Percentiles rank a stretch among this genome's conserved stretches.
Conservation (phyloP, 1,140 invertebrate species). For the Lepeophtheirus salmonis region DNA sequence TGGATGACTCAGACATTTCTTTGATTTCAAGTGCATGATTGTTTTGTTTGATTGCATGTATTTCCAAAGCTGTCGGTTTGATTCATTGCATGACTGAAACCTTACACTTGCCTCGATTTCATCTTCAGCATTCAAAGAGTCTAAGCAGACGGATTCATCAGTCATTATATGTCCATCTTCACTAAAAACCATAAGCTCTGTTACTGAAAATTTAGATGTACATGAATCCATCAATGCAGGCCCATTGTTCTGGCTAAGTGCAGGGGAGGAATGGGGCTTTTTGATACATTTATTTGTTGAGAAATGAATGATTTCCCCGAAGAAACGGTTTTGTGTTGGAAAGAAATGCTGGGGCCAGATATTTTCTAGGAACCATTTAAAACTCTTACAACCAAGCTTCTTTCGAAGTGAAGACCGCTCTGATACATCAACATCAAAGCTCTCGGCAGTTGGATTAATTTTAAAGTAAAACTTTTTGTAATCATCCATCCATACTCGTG, state of each 20-base stretch:
- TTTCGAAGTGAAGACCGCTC: slow-evolving; percentile 51
- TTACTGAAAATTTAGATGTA: slow-evolving; percentile 29
- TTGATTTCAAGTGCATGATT: slow-evolving; percentile 20
- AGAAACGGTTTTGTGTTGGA: slow-evolving; percentile 56
- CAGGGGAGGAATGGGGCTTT: slow-evolving; percentile 35
- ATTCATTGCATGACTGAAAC: slow-evolving; percentile 43
- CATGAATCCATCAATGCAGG: slow-evolving; percentile 36
- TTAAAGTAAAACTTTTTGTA: slow-evolving; percentile 80
- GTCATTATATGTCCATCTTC: slow-evolving; percentile 39
- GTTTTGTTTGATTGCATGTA: slow-evolving; percentile 28
- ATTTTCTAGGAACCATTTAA: slow-evolving; percentile 87
- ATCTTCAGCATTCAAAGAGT: slow-evolving; percentile 36
- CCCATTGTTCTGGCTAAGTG: slow-evolving; percentile 40
- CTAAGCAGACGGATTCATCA: slow-evolving; percentile 50
- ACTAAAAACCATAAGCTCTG: slow-evolving; percentile 56
- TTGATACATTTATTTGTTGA: slow-evolving; percentile 37
- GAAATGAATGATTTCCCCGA: slow-evolving; percentile 45
- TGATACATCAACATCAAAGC: slow-evolving; percentile 39
- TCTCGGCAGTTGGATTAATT: slow-evolving; percentile 41
- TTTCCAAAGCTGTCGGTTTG: slow-evolving; percentile 41
- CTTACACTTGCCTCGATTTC: slow-evolving; percentile 36
- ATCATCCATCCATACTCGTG: slow-evolving; percentile 82
- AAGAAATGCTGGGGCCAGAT: slow-evolving; percentile 69
- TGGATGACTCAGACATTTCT: slow-evolving; percentile 33
- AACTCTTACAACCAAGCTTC: slow-evolving; percentile 61